phyloP scores from a whole-genome alignment of 2,113 vertebrate species.

The Atractosteus spatula region DNA sequence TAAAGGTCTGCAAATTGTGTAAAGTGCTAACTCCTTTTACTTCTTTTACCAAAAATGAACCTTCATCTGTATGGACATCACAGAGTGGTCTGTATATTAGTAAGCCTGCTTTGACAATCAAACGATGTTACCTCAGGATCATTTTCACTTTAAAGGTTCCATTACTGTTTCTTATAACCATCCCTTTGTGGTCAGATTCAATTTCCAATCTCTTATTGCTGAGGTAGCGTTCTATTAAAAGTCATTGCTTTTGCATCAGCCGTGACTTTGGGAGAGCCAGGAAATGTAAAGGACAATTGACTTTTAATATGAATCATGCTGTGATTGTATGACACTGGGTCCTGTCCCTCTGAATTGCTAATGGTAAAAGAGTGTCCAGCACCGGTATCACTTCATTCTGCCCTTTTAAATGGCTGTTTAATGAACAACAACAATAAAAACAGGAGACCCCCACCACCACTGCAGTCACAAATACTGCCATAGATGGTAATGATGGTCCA shows the following conservation, averaged over 20 bases:
- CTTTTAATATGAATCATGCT: conserved; percentile 72
- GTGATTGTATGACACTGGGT: conserved; percentile 59
- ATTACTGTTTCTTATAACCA: conserved; percentile 50
- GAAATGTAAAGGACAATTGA: conserved; percentile 74
- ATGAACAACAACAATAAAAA: conserved; percentile 54
- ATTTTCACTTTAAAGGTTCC: conserved; percentile 25
- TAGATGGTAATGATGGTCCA: conserved; percentile 58
- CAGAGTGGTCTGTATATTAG: conserved; percentile 50
- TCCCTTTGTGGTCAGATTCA: conserved; percentile 66
- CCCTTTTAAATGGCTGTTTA: conserved; percentile 56
- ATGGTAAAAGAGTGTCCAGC: conserved; percentile 40
- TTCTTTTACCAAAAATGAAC: not conserved
- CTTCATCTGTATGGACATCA: conserved; percentile 31
- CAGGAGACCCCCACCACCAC: conserved; percentile 64
- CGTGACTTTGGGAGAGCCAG: conserved; percentile 59
- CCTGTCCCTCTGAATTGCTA: conserved; percentile 61
- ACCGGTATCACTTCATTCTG: conserved; percentile 49
- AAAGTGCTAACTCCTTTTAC: conserved; percentile 8
- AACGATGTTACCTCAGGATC: not conserved
- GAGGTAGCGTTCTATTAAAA: conserved; percentile 51
- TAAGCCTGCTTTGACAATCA: conserved; percentile 33
- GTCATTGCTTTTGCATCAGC: conserved; percentile 46
- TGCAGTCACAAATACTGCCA: conserved; percentile 66
- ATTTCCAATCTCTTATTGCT: conserved; percentile 58
- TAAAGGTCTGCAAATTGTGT: conserved; percentile 21